A percentile compares a stretch with the other conserved stretches of the same genome.
Evolutionary conservation across 2,113 vertebrate genomes (phyloP).

Genomic region (Coracopsis vasa): DNA sequence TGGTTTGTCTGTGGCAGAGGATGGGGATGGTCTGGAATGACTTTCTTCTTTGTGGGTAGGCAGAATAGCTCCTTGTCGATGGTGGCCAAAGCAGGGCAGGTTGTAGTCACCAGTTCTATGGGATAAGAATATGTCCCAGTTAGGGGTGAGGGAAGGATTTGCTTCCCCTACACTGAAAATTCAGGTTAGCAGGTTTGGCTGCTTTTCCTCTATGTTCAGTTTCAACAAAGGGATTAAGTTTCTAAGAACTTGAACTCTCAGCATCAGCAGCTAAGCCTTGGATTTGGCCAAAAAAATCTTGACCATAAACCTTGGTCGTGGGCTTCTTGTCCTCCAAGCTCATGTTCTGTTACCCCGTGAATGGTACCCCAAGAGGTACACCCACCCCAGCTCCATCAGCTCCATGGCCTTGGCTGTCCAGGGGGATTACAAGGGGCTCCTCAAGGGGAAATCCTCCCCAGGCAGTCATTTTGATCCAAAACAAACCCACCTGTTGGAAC

Average conservation of each 20-base stretch:
- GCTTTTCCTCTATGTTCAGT: background rate
- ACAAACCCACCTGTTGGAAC: background rate
- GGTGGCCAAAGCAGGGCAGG: background rate
- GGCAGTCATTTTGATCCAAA: background rate
- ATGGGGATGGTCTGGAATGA: background rate
- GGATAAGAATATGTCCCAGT: background rate
- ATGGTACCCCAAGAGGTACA: background rate
- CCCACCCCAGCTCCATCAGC: background rate
- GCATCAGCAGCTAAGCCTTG: background rate
- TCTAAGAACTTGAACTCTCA: background rate
- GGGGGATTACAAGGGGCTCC: background rate
- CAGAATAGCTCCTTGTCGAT: background rate
- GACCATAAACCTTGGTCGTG: background rate
- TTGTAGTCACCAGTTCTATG: background rate
- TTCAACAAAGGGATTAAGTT: background rate
- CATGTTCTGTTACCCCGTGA: fast-evolving
- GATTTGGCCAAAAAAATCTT: background rate
- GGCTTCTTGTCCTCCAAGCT: background rate
- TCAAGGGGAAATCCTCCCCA: background rate
- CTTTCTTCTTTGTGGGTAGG: background rate
- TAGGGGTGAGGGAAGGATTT: background rate
- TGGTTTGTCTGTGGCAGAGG: background rate
- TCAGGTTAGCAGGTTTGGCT: background rate
- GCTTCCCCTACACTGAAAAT: background rate
- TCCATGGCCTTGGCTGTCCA: background rate